These are phyloP conservation scores for Cephalophus harveyi DNA, from an alignment of 2,113 vertebrate species.

Conservation along the genomic window DNA sequence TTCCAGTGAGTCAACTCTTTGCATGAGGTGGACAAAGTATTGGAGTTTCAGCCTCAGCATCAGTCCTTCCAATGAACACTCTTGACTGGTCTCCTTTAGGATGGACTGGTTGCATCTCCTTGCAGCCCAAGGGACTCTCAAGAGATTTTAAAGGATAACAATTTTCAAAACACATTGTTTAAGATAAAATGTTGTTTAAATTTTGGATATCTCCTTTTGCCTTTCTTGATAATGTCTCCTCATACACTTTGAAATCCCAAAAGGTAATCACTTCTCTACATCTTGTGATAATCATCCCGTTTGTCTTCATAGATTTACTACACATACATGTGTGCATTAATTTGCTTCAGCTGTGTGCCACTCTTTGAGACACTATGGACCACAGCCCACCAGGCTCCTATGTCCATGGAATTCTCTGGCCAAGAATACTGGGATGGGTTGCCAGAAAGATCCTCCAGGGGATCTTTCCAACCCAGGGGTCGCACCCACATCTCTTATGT, in stretches of 20 bases:
- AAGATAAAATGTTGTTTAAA: neutral
- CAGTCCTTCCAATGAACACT: too few relatives aligned
- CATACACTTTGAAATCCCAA: neutral
- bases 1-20: too few relatives aligned
- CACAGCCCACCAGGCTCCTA: neutral
- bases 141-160: neutral
- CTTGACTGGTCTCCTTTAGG: too few relatives aligned
- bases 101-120: too few relatives aligned
- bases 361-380: neutral
- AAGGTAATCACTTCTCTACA: neutral
- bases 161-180: neutral
- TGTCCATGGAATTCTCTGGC: neutral
- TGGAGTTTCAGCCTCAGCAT: too few relatives aligned
- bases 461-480: neutral
- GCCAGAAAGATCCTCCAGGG: neutral
- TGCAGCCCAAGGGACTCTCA: too few relatives aligned
- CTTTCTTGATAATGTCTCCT: neutral
- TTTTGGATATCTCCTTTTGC: neutral
- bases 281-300: neutral
- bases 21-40: too few relatives aligned
- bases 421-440: neutral
- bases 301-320: neutral
- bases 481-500: neutral
- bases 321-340: rapidly evolving
- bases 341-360: neutral